phyloP scores from a whole-genome alignment of 2,113 vertebrate species.

The Choloepus hoffmanni region DNA sequence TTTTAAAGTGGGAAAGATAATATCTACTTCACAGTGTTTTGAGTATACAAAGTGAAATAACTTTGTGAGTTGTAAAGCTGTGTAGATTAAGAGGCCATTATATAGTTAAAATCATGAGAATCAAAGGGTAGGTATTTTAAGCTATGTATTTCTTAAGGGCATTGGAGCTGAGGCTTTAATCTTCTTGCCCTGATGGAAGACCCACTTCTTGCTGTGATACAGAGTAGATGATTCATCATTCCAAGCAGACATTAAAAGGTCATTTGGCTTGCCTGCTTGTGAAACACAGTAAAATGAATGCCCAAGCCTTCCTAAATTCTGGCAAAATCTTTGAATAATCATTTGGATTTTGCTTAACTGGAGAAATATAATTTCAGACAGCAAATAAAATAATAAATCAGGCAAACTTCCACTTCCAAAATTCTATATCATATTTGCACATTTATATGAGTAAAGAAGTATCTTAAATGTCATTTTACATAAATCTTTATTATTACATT shows the following conservation, averaged over 20 bases:
- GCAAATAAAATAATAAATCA: neutral
- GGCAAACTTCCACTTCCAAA: neutral
- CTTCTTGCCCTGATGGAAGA: neutral
- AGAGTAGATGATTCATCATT: neutral
- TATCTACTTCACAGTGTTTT: neutral
- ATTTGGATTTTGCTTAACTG: neutral
- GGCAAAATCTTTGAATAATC: neutral
- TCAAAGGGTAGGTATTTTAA: neutral
- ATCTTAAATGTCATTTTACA: neutral
- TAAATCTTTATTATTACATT: neutral
- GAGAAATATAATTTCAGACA: neutral
- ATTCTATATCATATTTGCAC: neutral
- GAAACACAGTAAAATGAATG: constrained; percentile 39
- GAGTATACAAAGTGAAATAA: neutral
- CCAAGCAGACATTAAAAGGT: neutral
- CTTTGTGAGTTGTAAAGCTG: neutral
- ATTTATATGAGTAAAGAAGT: neutral
- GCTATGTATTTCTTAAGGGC: neutral
- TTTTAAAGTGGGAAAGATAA: neutral
- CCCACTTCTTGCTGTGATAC: neutral
- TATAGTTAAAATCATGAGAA: neutral
- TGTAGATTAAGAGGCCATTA: neutral
- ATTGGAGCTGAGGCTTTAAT: neutral
- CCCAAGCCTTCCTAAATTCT: neutral
- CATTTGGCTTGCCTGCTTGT: neutral